phyloP scores from a whole-genome alignment of 2,888 invertebrate species.

The Disparrhopalites patrizii region DNA sequence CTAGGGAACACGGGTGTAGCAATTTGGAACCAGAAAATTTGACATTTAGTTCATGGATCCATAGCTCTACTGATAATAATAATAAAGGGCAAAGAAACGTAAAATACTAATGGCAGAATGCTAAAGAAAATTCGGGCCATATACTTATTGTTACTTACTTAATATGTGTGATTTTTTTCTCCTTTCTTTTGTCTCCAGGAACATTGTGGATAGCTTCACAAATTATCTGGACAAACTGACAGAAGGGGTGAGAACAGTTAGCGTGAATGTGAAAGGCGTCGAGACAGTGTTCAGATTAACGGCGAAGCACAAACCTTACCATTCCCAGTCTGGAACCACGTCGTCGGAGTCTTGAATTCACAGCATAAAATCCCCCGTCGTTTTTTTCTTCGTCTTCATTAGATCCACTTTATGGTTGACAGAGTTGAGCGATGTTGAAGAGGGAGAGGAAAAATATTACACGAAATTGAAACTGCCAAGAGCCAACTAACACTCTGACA shows the following conservation, averaged over 20 bases:
- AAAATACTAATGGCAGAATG: too few relatives aligned
- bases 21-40: too few relatives aligned
- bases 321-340: background rate
- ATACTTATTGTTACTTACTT: too few relatives aligned
- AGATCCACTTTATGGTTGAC: background rate
- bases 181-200: slow-evolving; percentile 29
- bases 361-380: background rate
- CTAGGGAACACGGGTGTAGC: too few relatives aligned
- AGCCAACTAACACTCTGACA: slow-evolving; percentile 3
- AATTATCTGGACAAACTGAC: slow-evolving; percentile 48
- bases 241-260: slow-evolving; percentile 45
- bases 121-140: too few relatives aligned
- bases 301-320: slow-evolving; percentile 40
- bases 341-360: background rate
- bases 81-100: too few relatives aligned
- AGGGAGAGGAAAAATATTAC: background rate
- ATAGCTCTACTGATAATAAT: too few relatives aligned
- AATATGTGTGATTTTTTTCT: slow-evolving; percentile 12
- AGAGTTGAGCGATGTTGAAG: background rate
- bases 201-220: slow-evolving; percentile 43
- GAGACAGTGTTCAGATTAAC: slow-evolving; percentile 47
- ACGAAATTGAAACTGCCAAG: slow-evolving; percentile 13
- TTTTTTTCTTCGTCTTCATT: slow-evolving; percentile 9
- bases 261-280: slow-evolving; percentile 48
- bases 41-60: too few relatives aligned